Conservation (phyloP, 1,140 invertebrate species). For the Luehdorfia chinensis region DNA sequence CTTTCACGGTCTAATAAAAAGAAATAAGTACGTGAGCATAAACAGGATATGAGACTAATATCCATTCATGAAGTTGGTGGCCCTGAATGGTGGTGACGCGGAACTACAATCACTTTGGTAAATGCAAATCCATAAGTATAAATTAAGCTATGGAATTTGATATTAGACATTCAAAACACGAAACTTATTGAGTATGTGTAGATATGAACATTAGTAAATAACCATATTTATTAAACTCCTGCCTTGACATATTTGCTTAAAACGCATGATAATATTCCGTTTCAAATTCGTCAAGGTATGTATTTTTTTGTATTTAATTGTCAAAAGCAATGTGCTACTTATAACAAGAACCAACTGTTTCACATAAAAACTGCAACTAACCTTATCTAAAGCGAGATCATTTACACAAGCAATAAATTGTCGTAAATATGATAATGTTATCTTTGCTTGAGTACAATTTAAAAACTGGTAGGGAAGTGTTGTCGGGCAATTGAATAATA, state of each 20-base stretch:
- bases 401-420: slow-evolving; percentile 1
- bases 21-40: slow-evolving; percentile 8
- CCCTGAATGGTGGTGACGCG: slow-evolving; percentile 42
- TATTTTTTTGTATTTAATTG: slow-evolving; percentile 13
- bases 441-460: slow-evolving; percentile 7
- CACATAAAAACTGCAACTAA: slow-evolving; percentile 2
- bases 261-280: slow-evolving; percentile 8
- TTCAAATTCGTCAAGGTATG: slow-evolving; percentile 10
- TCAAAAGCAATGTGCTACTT: slow-evolving; percentile 12
- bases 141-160: slow-evolving; percentile 14
- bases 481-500: slow-evolving; percentile 3
- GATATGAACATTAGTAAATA: too few species aligned
- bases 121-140: slow-evolving; percentile 18
- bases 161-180: too few species aligned
- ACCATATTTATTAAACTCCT: not conserved
- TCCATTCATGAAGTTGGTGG: slow-evolving; percentile 43
- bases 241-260: slow-evolving; percentile 18
- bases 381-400: not conserved
- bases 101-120: slow-evolving; percentile 49
- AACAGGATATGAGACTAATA: slow-evolving; percentile 33
- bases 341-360: not conserved
- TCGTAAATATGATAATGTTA: not conserved
- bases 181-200: too few species aligned
- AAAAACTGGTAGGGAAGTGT: not conserved
- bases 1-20: slow-evolving; percentile 13